Evolutionary conservation across 2,113 vertebrate species (phyloP), one percentile per base, ranked within the genome.

Genomic region (Synchiropus splendidus): DNA sequence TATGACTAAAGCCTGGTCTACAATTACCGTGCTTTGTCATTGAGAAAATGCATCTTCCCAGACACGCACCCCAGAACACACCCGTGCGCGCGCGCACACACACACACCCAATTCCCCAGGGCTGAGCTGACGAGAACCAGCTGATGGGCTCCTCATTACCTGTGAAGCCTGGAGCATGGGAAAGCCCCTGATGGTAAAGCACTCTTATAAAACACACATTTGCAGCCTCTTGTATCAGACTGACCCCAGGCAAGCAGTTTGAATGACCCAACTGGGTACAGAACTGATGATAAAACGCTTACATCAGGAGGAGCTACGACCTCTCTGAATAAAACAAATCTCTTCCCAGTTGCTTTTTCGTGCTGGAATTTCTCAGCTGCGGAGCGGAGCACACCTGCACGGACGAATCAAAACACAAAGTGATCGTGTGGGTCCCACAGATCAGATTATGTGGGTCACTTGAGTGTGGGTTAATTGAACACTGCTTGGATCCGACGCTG

Each of bases 1-100:
- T 66, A 81, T 77, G 74, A 75, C 72, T 72, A 57, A 63, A 55
- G 44, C 60, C 59, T 18, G 71, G 44, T 44, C 70, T 73, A 47
- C 66, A 54, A 79, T 82, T 82, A 78, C 15, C 1, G 16, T 10
- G 43, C 63, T 79, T 69, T 78, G 61, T 78, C 63, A 77, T 56
- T 51, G 64, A 34, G 51, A 72, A 70, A 72, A 59, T 50, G 18
- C 54, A 67, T 74, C 59, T 75, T 78, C 61, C 54, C 70, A 71
- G 60, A 64, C 64, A 70, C 48, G 53, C 60, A 72, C 32, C 34
- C 42, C 21, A 40, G 53, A 45, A 61, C 57, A 64, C 70, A 67
- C 70, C 60, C 52, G 6, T 0, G 6, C 0, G 39, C n/a, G 39
- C 13, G 45, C 52, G 6, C 0, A 8, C 0, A 40, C n/a, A 42